Conservation (phyloP, 2,113 vertebrate genomes). For the Anas platyrhynchos region DNA sequence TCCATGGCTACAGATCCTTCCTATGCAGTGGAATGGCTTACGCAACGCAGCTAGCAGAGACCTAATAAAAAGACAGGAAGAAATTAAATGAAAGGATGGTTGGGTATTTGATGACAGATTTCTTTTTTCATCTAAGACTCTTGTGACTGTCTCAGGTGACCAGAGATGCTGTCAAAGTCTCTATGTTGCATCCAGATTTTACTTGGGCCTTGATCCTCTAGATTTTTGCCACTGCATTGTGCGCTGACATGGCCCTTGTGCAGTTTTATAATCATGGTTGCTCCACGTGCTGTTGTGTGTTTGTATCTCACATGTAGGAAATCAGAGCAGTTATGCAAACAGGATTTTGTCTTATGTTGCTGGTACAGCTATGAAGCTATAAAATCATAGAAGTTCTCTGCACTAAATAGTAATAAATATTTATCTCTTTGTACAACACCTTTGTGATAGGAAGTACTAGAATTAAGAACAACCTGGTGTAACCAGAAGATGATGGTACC, state of each 20-base stretch:
- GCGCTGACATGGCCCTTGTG: not conserved
- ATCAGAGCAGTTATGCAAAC: not conserved
- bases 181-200: not conserved
- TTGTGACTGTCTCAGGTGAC: not conserved
- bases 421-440: not conserved
- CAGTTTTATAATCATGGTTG: not conserved
- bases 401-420: fast-evolving
- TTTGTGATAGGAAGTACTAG: not conserved
- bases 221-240: not conserved
- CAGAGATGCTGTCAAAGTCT: not conserved
- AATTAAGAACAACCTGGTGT: not conserved
- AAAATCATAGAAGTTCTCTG: not conserved
- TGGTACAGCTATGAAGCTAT: not conserved
- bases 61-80: constrained; percentile 49
- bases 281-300: not conserved
- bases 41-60: not conserved
- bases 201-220: not conserved
- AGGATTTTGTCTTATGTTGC: not conserved
- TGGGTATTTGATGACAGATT: constrained; percentile 36
- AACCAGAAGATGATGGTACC: not conserved
- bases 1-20: constrained; percentile 66
- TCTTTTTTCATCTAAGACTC: not conserved
- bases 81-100: constrained; percentile 51
- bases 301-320: not conserved
- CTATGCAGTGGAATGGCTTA: constrained; percentile 2